Evolutionary conservation across 2,888 invertebrate species (phyloP).

Genomic region (Phalera bucephala): DNA sequence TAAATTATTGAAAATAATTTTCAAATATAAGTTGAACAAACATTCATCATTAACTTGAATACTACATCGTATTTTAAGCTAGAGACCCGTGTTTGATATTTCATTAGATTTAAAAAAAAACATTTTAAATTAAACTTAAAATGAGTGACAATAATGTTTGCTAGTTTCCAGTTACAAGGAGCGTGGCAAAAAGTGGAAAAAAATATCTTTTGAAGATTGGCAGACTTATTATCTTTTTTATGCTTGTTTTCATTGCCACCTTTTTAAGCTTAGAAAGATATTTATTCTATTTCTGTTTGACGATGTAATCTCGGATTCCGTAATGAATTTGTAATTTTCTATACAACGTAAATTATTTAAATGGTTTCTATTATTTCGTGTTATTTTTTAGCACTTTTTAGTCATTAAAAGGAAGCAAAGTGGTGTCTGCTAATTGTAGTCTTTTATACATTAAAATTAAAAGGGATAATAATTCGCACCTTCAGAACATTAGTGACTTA

Average conservation of each 20-base stretch:
- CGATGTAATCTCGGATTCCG: neutral
- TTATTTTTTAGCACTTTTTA: neutral
- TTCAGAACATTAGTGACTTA: no score
- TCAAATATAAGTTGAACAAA: no score
- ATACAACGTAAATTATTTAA: neutral
- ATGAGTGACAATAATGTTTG: neutral
- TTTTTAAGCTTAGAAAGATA: neutral
- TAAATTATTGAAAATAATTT: no score
- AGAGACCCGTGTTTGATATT: no score
- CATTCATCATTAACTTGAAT: no score
- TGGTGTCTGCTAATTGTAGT: no score
- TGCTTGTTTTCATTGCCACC: neutral
- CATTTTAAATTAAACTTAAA: slow-evolving; percentile 2
- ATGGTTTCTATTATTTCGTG: neutral
- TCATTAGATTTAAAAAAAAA: neutral
- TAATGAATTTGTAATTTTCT: neutral
- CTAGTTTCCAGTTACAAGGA: neutral
- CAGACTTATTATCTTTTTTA: neutral
- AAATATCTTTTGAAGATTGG: neutral
- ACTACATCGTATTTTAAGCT: no score
- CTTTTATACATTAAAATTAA: no score
- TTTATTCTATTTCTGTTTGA: neutral
- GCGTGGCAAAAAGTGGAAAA: neutral
- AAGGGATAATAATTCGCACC: no score
- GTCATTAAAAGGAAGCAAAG: no score